A percentile compares a stretch with the other conserved stretches of the same genome.
These are phyloP conservation scores for Boloria euphrosyne DNA, from an alignment of 2,888 invertebrate species.

Conservation along the genomic window DNA sequence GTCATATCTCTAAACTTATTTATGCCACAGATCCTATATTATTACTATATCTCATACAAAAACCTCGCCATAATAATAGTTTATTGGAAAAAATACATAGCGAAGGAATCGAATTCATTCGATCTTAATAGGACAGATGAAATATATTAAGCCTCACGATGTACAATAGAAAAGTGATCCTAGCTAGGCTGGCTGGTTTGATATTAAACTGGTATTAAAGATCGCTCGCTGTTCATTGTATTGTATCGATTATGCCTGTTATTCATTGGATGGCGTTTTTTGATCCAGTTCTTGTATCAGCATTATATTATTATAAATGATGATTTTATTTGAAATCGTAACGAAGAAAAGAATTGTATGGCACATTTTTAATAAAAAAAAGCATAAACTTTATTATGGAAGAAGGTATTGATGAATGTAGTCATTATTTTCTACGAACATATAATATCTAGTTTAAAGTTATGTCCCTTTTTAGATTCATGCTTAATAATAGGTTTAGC, in stretches of 20 bases:
- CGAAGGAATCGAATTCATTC: not conserved
- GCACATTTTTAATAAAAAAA: too few species aligned
- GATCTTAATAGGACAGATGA: not conserved
- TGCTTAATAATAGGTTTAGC: too few species aligned
- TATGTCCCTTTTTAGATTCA: too few species aligned
- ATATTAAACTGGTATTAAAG: slow-evolving; percentile 15
- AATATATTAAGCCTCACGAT: not conserved
- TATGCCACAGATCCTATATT: too few species aligned
- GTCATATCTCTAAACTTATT: too few species aligned
- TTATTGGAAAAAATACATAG: not conserved
- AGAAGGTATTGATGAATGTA: too few species aligned
- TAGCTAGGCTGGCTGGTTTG: not conserved
- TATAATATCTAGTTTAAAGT: too few species aligned
- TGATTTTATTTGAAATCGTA: not conserved
- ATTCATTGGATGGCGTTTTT: not conserved
- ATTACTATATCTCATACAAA: too few species aligned
- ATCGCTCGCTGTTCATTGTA: slow-evolving; percentile 11
- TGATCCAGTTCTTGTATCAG: slow-evolving; percentile 1
- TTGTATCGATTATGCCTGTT: slow-evolving; percentile 9
- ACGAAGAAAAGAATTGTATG: too few species aligned
- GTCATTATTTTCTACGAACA: too few species aligned
- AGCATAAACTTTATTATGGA: too few species aligned
- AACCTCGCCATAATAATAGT: not conserved
- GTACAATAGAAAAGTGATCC: slow-evolving; percentile 4
- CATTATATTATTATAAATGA: not conserved